phyloP scores from a whole-genome alignment of 2,113 vertebrate species.

The Rana temporaria region DNA sequence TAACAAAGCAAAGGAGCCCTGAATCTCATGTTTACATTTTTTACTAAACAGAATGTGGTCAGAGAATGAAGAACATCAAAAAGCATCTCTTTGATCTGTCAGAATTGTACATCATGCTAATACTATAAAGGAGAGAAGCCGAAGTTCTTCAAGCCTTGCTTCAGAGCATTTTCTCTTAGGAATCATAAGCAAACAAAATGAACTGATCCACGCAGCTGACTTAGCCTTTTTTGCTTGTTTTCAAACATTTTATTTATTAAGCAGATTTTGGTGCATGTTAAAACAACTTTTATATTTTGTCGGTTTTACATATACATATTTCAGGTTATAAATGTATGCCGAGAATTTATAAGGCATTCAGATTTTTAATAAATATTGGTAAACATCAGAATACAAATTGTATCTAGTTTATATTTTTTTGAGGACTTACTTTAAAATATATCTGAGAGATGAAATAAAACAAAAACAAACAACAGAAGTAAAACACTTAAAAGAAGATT shows the following conservation, averaged over 20 bases:
- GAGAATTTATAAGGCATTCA: no score
- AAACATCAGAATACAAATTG: no score
- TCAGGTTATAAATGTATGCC: no score
- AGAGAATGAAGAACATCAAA: constrained; percentile 16
- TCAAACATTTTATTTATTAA: not conserved
- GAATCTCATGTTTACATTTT: constrained; percentile 32
- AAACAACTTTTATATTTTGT: not conserved
- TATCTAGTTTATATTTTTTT: no score
- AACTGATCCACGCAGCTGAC: not conserved
- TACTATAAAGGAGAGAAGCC: constrained; percentile 9
- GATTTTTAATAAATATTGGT: no score
- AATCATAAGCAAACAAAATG: constrained; percentile 13
- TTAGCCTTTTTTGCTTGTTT: not conserved
- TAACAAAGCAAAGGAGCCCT: not conserved
- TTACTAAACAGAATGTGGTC: constrained; percentile 18
- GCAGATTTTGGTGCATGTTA: not conserved
- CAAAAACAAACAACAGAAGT: no score
- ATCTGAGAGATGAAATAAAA: no score
- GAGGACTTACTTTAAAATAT: no score
- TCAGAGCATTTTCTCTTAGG: constrained; percentile 1
- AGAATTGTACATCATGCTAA: constrained; percentile 15
- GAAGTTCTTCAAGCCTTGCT: constrained; percentile 1
- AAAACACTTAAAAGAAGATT: no score
- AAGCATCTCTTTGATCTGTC: constrained; percentile 10
- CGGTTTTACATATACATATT: no score